Conservation (phyloP, 1,140 invertebrate species). For the Macrostomum lignano region DNA sequence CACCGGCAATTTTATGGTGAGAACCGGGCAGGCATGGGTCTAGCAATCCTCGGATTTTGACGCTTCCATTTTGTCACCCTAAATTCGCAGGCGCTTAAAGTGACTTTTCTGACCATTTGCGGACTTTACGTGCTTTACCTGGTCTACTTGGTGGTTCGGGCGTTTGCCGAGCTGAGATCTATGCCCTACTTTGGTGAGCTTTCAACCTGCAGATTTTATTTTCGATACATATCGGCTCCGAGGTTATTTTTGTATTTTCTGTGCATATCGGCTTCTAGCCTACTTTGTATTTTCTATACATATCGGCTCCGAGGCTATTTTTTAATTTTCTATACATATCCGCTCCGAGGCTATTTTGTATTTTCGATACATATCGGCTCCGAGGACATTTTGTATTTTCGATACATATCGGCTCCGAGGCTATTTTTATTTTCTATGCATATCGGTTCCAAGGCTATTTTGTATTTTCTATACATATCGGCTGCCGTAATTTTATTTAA, state of each 20-base stretch:
- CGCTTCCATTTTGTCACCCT: slow-evolving; percentile 7
- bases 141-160: slow-evolving; percentile 48
- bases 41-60: neutral
- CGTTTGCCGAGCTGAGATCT: slow-evolving; percentile 65
- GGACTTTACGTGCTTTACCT: slow-evolving; percentile 57
- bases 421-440: no score
- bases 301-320: neutral
- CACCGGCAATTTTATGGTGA: slow-evolving; percentile 57
- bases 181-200: slow-evolving; percentile 80
- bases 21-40: slow-evolving; percentile 8
- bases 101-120: slow-evolving; percentile 56
- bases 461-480: no score
- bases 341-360: neutral
- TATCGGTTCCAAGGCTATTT: no score
- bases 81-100: slow-evolving; percentile 31
- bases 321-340: neutral
- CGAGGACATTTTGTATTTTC: no score
- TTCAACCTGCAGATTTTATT: slow-evolving; percentile 5
- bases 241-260: neutral
- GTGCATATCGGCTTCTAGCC: neutral
- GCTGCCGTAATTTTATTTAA: neutral
- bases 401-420: no score
- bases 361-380: no score
- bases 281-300: slow-evolving; percentile 4
- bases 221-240: neutral